phyloP scores from a whole-genome alignment of 2,888 invertebrate species.

The Drosophila ezoana region DNA sequence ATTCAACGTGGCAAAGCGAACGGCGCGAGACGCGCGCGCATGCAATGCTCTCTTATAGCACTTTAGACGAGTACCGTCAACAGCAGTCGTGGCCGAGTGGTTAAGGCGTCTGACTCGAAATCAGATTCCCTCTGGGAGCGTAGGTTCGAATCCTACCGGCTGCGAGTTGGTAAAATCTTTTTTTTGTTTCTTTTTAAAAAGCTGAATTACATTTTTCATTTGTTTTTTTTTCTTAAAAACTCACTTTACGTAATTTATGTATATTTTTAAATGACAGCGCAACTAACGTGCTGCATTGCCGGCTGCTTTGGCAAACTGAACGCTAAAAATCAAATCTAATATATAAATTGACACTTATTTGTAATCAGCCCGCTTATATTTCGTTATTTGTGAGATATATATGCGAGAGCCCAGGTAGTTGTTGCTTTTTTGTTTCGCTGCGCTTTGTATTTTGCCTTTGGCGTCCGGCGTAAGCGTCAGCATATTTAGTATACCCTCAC shows the following conservation, averaged over 20 bases:
- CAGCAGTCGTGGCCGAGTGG: slow-evolving; percentile 86
- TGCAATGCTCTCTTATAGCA: slow-evolving; percentile 19
- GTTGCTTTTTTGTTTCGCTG: slow-evolving; percentile 49
- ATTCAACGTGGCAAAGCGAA: slow-evolving; percentile 47
- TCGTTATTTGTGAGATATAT: slow-evolving; percentile 59
- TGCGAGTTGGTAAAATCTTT: slow-evolving; percentile 64
- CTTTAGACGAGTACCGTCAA: slow-evolving; percentile 17
- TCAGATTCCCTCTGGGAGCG: slow-evolving; percentile 86
- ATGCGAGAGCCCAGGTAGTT: slow-evolving; percentile 16
- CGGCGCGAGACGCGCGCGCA: neutral
- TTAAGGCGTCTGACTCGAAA: slow-evolving; percentile 86
- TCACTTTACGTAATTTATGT: slow-evolving; percentile 17
- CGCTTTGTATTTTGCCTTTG: slow-evolving; percentile 48
- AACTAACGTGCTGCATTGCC: slow-evolving; percentile 52
- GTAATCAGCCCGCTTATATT: slow-evolving; percentile 70
- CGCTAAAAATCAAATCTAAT: slow-evolving; percentile 51
- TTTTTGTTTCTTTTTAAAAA: neutral
- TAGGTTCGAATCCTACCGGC: slow-evolving; percentile 86
- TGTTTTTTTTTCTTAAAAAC: neutral
- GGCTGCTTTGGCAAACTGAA: slow-evolving; percentile 53
- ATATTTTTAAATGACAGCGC: slow-evolving; percentile 11
- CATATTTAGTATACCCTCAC: slow-evolving; percentile 42
- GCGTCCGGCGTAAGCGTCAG: slow-evolving; percentile 55
- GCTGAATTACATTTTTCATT: neutral
- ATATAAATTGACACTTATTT: slow-evolving; percentile 61